These are phyloP conservation scores for Eilema griseolum DNA, from an alignment of 2,888 invertebrate genomes.

Conservation along the genomic window DNA sequence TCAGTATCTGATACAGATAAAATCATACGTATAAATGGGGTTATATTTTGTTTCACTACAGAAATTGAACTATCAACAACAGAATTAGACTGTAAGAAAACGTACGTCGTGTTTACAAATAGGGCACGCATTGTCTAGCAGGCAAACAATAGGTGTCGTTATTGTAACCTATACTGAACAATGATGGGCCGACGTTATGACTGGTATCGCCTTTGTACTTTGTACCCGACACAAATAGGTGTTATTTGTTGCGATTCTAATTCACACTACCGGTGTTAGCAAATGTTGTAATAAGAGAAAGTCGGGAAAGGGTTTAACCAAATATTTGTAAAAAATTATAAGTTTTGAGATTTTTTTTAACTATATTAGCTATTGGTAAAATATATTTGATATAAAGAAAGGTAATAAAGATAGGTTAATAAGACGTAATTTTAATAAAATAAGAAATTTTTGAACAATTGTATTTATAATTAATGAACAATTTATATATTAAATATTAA, in stretches of 20 bases:
- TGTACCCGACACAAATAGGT: slow-evolving; percentile 17
- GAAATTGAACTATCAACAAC: slow-evolving; percentile 2
- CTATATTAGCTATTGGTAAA: too few relatives aligned
- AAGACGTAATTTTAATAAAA: too few relatives aligned
- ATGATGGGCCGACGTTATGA: slow-evolving; percentile 25
- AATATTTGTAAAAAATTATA: background rate
- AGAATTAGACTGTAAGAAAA: slow-evolving; percentile 29
- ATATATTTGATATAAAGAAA: too few relatives aligned
- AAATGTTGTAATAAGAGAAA: background rate
- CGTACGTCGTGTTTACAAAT: slow-evolving; percentile 26
- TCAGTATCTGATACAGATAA: background rate
- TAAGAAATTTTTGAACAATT: too few relatives aligned
- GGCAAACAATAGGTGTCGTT: slow-evolving; percentile 36
- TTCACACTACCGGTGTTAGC: background rate
- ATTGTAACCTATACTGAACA: slow-evolving; percentile 44
- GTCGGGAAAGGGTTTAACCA: background rate
- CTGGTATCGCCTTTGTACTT: slow-evolving; percentile 29
- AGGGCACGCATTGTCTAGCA: slow-evolving; percentile 30
- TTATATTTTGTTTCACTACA: background rate
- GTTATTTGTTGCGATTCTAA: slow-evolving; percentile 23
- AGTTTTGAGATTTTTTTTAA: background rate
- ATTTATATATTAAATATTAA: too few relatives aligned
- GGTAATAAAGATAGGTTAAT: too few relatives aligned
- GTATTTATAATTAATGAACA: too few relatives aligned
- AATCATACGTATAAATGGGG: background rate